Conservation (phyloP, 2,888 invertebrate genomes). For the Heliconius sara region DNA sequence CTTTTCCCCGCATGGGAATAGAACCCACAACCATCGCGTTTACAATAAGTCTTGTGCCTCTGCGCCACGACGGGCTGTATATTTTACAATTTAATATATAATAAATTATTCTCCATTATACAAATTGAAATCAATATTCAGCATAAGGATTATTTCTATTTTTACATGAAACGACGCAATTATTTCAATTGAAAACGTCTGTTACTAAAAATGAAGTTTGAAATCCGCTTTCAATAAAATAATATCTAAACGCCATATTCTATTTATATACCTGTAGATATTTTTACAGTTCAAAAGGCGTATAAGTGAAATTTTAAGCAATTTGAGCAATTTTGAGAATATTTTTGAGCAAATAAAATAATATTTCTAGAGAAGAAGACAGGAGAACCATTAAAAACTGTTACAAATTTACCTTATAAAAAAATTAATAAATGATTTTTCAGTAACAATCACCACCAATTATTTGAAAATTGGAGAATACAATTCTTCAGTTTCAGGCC, state of each 20-base stretch:
- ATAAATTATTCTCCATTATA: not conserved
- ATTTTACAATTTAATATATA: too few species aligned
- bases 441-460: too few species aligned
- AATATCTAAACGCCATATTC: conserved; percentile 4
- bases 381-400: not conserved
- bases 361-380: not conserved
- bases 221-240: conserved; percentile 1
- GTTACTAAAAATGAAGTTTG: conserved; percentile 2
- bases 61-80: too few species aligned
- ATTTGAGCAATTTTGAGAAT: too few species aligned
- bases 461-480: too few species aligned
- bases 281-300: not conserved
- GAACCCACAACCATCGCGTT: too few species aligned
- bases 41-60: too few species aligned
- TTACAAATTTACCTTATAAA: too few species aligned
- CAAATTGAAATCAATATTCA: not conserved
- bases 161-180: not conserved
- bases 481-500: too few species aligned
- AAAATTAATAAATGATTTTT: too few species aligned
- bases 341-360: too few species aligned
- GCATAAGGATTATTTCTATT: not conserved
- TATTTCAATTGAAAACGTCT: not conserved
- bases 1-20: too few species aligned
- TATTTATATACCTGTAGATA: not conserved
- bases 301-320: not conserved